A percentile compares a stretch with the other conserved stretches of the same genome.
Conservation (phyloP, 2,797 vertebrate species). For the Pseudotriccus pelzelni region DNA sequence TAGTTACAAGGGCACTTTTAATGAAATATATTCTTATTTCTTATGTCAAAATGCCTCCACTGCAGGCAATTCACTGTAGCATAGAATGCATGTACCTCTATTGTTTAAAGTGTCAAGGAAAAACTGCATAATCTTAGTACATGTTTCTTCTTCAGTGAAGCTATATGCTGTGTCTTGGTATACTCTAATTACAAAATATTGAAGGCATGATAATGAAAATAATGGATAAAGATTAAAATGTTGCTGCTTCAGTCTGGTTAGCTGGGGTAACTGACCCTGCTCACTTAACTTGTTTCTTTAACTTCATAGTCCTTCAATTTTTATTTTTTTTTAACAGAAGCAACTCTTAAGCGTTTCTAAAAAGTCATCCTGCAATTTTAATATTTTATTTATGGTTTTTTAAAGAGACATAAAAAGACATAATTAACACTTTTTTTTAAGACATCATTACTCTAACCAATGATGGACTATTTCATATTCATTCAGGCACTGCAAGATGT, state of each 20-base stretch:
- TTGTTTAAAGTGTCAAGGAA: background rate
- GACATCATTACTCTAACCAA: background rate
- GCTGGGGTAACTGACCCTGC: background rate
- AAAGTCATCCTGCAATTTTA: background rate
- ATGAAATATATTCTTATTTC: background rate
- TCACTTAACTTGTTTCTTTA: background rate
- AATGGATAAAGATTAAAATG: background rate
- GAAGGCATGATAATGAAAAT: background rate
- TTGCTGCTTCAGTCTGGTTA: background rate
- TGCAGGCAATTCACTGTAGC: background rate
- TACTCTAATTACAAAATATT: background rate
- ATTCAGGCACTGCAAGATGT: background rate
- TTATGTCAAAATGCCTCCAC: too few species aligned
- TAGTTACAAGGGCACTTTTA: background rate
- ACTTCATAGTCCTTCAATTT: background rate
- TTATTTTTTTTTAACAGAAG: background rate
- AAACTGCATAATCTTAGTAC: background rate
- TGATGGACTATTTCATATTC: background rate
- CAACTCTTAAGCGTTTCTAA: background rate
- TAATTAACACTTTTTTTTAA: too few species aligned
- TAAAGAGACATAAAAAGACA: background rate
- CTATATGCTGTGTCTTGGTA: background rate
- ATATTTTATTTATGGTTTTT: background rate
- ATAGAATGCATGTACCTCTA: background rate
- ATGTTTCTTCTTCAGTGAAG: background rate